Evolutionary conservation across 30 jellyfish, hydroid and myxozoan species (phyloP).

Genomic region (Cassiopea andromeda): DNA sequence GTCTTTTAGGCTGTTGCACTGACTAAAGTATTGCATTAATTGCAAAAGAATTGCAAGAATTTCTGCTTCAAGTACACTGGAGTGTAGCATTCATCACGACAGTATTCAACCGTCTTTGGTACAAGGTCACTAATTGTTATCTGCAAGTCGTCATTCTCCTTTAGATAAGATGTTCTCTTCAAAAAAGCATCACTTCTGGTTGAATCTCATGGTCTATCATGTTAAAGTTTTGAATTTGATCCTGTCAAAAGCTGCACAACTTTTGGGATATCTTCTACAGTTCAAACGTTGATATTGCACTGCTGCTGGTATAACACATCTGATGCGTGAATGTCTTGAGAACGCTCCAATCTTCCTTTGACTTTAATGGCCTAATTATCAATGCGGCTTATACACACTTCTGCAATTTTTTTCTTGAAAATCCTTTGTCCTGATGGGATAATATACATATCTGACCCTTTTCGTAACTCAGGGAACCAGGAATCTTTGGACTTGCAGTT

Average conservation of each 20-base stretch:
- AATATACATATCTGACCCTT: slow-evolving; percentile 39
- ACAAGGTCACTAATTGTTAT: slow-evolving; percentile 59
- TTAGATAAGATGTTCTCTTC: slow-evolving; percentile 25
- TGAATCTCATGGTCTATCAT: slow-evolving; percentile 51
- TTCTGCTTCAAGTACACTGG: slow-evolving; percentile 44
- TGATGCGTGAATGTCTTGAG: slow-evolving; percentile 55
- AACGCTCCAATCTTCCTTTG: slow-evolving; percentile 39
- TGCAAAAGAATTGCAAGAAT: slow-evolving; percentile 48
- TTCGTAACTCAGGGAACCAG: slow-evolving; percentile 46
- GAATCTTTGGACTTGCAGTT: slow-evolving; percentile 27
- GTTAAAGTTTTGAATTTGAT: slow-evolving; percentile 28
- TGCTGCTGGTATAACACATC: slow-evolving; percentile 52
- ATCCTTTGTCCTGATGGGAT: slow-evolving; percentile 56
- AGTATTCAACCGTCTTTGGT: slow-evolving; percentile 54
- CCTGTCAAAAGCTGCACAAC: slow-evolving; percentile 48
- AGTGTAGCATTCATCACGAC: slow-evolving; percentile 68
- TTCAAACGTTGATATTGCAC: slow-evolving; percentile 70
- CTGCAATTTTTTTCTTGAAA: slow-evolving; percentile 27
- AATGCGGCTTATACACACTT: slow-evolving; percentile 56
- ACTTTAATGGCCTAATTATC: slow-evolving; percentile 67
- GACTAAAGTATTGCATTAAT: neutral
- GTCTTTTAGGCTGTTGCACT: too few species aligned
- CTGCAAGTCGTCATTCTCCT: slow-evolving; percentile 62
- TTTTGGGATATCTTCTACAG: slow-evolving; percentile 58
- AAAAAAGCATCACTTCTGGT: neutral